Evolutionary conservation across 1,140 invertebrate species (phyloP).

Genomic region (Formica exsecta): DNA sequence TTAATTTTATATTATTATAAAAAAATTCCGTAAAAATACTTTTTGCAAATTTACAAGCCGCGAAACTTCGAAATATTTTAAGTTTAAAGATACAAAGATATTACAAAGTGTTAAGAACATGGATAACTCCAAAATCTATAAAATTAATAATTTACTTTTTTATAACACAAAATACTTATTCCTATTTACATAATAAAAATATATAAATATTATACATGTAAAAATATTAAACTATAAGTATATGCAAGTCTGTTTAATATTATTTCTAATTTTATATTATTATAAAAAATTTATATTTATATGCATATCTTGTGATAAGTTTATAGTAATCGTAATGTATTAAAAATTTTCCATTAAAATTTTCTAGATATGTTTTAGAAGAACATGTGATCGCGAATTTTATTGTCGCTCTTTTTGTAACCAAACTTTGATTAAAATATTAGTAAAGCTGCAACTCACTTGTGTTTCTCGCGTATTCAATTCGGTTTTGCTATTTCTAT

Average conservation of each 20-base stretch:
- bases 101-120: not conserved
- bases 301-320: too few species aligned
- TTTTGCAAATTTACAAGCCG: not conserved
- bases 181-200: not conserved
- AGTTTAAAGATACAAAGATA: not conserved
- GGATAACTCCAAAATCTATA: not conserved
- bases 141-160: not conserved
- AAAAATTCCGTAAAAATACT: not conserved
- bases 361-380: not conserved
- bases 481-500: not conserved
- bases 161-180: not conserved
- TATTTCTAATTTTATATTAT: too few species aligned
- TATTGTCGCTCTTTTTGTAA: not conserved
- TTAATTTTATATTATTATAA: too few species aligned
- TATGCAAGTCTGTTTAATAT: not conserved
- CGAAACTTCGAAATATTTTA: not conserved
- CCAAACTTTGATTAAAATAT: slow-evolving; percentile 11
- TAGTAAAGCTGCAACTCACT: not conserved
- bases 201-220: not conserved
- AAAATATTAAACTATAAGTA: not conserved
- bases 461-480: slow-evolving; percentile 46
- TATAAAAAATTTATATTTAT: too few species aligned
- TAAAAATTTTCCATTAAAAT: not conserved
- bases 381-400: not conserved
- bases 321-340: not conserved